Evolutionary conservation across 2,888 invertebrate genomes (phyloP).

Genomic region (Stenchaetothrips biformis): DNA sequence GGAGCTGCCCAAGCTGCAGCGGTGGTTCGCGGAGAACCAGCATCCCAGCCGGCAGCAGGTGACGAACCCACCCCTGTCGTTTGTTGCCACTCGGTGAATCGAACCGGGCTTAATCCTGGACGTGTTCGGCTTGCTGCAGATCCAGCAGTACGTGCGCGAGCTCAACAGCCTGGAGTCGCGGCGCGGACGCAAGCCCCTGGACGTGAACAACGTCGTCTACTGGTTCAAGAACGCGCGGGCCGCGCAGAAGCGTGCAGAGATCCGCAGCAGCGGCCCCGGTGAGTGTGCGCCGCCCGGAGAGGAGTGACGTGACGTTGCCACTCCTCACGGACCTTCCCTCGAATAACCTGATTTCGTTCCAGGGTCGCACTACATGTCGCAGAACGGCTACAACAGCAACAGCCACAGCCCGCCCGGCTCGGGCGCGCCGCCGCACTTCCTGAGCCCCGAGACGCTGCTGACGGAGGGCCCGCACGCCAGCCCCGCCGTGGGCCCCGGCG

Average conservation of each 20-base stretch:
- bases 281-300: conserved; percentile 34
- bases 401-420: conserved; percentile 63
- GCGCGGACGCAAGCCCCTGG: conserved; percentile 85
- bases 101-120: conserved; percentile 17
- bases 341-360: conserved; percentile 2
- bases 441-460: conserved; percentile 14
- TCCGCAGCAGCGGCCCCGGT: conserved; percentile 49
- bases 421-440: conserved; percentile 50
- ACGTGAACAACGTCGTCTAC: conserved; percentile 92
- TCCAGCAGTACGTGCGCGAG: conserved; percentile 91
- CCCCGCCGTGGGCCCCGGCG: conserved; percentile 30
- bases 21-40: conserved; percentile 96
- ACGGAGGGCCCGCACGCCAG: conserved; percentile 29
- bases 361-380: conserved; percentile 40
- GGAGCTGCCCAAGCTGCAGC: conserved; percentile 90
- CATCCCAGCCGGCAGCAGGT: conserved; percentile 91
- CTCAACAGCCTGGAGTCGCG: conserved; percentile 89
- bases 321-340: neutral
- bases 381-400: conserved; percentile 60
- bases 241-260: conserved; percentile 85
- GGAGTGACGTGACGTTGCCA: neutral
- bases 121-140: conserved; percentile 45
- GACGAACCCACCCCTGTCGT: conserved; percentile 29
- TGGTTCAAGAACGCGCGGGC: conserved; percentile 98
- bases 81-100: neutral